phyloP scores from a whole-genome alignment of 1,140 invertebrate genomes.

The Apis cerana region DNA sequence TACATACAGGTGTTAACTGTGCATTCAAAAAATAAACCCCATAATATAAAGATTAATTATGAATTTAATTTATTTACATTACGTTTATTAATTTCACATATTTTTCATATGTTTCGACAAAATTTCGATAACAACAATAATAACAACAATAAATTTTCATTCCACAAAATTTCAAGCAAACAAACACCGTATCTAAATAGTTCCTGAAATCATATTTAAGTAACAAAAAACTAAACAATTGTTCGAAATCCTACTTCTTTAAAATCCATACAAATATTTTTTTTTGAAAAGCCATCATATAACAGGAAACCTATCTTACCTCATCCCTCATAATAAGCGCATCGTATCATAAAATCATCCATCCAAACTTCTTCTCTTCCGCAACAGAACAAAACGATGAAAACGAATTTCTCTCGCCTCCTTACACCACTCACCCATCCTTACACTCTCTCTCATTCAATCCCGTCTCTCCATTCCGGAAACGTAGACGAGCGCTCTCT shows the following conservation, averaged over 20 bases:
- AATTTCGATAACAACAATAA: no score
- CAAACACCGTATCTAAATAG: no score
- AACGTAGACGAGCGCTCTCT: constrained; percentile 70
- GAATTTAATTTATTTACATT: rapidly evolving
- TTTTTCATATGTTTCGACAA: no score
- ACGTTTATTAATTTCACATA: background rate
- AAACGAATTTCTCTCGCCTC: background rate
- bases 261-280: no score
- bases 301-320: no score
- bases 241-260: no score
- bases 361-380: background rate
- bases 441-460: background rate
- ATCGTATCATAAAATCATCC: background rate
- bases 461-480: constrained; percentile 36
- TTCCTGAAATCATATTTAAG: no score
- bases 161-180: background rate
- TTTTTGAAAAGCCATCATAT: no score
- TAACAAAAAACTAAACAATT: no score
- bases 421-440: background rate
- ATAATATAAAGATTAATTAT: background rate
- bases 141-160: background rate
- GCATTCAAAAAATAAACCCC: background rate
- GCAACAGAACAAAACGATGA: background rate
- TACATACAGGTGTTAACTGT: constrained; percentile 24
- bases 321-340: no score